Percentiles rank a stretch among this genome's conserved stretches.
Conservation (phyloP, 2,797 vertebrate species). For the Pygocentrus nattereri region DNA sequence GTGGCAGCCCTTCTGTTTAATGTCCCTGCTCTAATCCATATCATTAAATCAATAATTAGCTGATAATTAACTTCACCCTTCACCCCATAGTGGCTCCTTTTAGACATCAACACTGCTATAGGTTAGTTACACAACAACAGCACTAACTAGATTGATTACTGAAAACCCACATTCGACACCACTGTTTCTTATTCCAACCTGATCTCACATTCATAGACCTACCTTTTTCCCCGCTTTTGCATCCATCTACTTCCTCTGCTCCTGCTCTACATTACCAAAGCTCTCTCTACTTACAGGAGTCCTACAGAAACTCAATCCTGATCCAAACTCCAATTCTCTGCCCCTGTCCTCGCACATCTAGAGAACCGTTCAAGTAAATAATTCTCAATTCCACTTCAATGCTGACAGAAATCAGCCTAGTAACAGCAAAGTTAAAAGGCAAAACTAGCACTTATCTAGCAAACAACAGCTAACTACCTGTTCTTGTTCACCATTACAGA, state of each 20-base stretch:
- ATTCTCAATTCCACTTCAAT: background rate
- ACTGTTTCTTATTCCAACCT: background rate
- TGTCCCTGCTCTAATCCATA: background rate
- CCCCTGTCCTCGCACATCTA: background rate
- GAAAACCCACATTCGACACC: constrained; percentile 14
- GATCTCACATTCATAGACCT: constrained; percentile 43
- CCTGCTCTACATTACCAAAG: constrained; percentile 57
- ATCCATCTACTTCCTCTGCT: background rate
- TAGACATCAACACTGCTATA: background rate
- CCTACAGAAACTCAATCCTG: constrained; percentile 65
- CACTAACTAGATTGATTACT: background rate
- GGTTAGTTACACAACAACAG: background rate
- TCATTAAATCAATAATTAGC: background rate
- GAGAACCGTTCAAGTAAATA: background rate
- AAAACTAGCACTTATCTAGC: constrained; percentile 74
- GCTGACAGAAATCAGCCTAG: background rate
- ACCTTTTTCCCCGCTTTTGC: constrained; percentile 4
- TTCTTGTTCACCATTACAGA: background rate
- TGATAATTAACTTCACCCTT: background rate
- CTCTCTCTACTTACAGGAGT: constrained; percentile 74
- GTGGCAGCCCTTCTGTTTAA: background rate
- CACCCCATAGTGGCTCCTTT: background rate
- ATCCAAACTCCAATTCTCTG: background rate
- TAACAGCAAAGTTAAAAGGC: constrained; percentile 32
- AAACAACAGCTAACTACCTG: constrained; percentile 50